phyloP scores from a whole-genome alignment of 2,888 invertebrate genomes.

The Hoplodrina blanda region DNA sequence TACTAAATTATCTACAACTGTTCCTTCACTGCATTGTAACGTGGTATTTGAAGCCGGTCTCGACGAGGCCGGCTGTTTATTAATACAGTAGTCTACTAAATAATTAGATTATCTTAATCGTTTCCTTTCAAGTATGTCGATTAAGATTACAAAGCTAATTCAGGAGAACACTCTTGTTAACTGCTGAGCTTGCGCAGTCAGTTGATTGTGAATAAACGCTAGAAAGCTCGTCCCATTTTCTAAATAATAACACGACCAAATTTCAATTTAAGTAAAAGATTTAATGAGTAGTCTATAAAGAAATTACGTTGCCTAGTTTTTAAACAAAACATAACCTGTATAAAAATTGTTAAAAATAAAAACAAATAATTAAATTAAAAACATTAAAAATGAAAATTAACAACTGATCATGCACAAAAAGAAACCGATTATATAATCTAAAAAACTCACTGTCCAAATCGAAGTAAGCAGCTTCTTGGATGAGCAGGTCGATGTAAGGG shows the following conservation, averaged over 20 bases:
- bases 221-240: not conserved
- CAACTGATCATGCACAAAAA: no score
- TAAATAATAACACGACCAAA: not conserved
- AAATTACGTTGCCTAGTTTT: not conserved
- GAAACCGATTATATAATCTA: not conserved
- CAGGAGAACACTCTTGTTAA: slow-evolving; percentile 7
- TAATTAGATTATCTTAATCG: slow-evolving; percentile 17
- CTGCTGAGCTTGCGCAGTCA: not conserved
- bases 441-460: slow-evolving; percentile 95
- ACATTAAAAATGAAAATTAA: no score
- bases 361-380: not conserved
- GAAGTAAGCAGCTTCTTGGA: slow-evolving; percentile 97
- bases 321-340: not conserved
- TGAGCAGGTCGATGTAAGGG: slow-evolving; percentile 95
- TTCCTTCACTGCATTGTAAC: not conserved
- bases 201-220: not conserved
- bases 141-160: slow-evolving; percentile 30
- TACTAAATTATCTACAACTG: not conserved
- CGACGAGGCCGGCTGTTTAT: slow-evolving; percentile 2
- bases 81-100: slow-evolving; percentile 16
- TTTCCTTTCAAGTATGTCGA: slow-evolving; percentile 8
- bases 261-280: not conserved
- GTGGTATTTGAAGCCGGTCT: not conserved
- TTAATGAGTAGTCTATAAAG: not conserved
- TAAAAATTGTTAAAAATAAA: not conserved